A percentile compares a stretch with the other conserved stretches of the same genome.
Conservation (phyloP, 2,797 vertebrate genomes). For the Acrossocheilus wenchowensis region DNA sequence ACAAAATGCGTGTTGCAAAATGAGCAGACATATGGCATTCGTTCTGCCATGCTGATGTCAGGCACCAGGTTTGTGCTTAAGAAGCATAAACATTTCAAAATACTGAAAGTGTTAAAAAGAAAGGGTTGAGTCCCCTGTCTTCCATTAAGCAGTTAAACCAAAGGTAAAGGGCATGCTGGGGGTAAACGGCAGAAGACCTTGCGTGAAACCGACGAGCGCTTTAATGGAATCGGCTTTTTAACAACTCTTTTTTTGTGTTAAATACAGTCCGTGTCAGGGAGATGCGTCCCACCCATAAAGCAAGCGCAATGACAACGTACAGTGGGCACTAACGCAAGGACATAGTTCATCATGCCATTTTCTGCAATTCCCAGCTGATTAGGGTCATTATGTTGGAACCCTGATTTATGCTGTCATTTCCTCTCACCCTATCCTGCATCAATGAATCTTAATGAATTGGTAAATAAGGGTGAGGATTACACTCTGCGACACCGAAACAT, state of each 20-base stretch:
- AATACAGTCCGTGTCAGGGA: conserved; percentile 98
- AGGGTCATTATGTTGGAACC: conserved; percentile 99
- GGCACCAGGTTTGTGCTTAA: neutral
- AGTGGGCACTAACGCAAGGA: conserved; percentile 99
- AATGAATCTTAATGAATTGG: conserved; percentile 99
- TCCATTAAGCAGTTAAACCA: conserved; percentile 93
- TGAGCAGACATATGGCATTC: conserved; percentile 39
- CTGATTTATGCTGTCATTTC: conserved; percentile 99
- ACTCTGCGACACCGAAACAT: conserved; percentile 99
- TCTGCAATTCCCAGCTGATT: conserved; percentile 99
- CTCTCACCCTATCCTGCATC: conserved; percentile 99
- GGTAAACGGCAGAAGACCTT: conserved; percentile 93
- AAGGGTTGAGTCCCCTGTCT: conserved; percentile 62
- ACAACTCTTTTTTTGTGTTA: conserved; percentile 94
- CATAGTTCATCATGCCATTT: conserved; percentile 99
- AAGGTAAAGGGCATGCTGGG: conserved; percentile 87
- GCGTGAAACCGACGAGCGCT: conserved; percentile 87
- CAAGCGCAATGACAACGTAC: conserved; percentile 97
- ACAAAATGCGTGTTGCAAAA: conserved; percentile 7
- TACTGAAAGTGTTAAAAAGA: conserved; percentile 49
- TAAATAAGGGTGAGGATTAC: conserved; percentile 99
- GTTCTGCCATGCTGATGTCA: conserved; percentile 1
- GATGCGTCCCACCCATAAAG: conserved; percentile 97
- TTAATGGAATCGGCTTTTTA: conserved; percentile 98
- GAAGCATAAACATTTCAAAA: neutral